Base-by-base conservation (phyloP, 2,888 invertebrate species). In the Torymus texanus region DNA sequence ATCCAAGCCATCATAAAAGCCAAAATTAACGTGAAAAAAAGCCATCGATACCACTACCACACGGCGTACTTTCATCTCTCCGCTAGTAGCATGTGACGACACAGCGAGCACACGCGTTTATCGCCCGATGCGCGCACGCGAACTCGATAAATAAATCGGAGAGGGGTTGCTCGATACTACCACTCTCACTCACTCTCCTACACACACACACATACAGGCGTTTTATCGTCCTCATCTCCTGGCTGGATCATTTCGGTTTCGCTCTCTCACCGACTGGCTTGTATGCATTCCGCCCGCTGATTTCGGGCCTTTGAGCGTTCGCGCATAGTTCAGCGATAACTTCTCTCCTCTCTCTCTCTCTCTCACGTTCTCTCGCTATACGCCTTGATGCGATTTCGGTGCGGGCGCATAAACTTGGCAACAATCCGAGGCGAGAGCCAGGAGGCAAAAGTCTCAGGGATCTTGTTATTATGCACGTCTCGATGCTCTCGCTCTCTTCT, bases 391-490 rank as follows among this genome's bases (percentile, higher is more conserved):
- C 41, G 41, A 75, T 79, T 75, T 76, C 72, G 62, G 2, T 51
- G 67, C 41, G 41, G 41, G 41, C 41, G 53, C 53, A 58, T 62
- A 75, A 79, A 79, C 72, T 79, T 79, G 79, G 79, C 79, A 79
- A 79, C 79, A 75, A 79, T 79, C 72, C 71, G 72, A 66, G 63
- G 2, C 13, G 66, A 50, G 59, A 21, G 51, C 51, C 21, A 51
- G 11, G 14, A 41, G 41, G 56, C 53, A 71, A 56, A 77, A 56
- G 67, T 74, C 65, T 65, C 66, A 66, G 55, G 41, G 73, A 67
- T 62, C 73, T 66, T 70, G 75, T 72, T 79, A 75, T 79, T 79
- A 79, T 75, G 79, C 71, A 61, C 79, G 79, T 72, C 79, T 78
- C 74, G 78, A 51, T 74, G 73, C 78, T 65, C 63, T 70, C 59